Evolutionary conservation across 2,888 invertebrate species (phyloP).

Genomic region (Rutpela maculata): DNA sequence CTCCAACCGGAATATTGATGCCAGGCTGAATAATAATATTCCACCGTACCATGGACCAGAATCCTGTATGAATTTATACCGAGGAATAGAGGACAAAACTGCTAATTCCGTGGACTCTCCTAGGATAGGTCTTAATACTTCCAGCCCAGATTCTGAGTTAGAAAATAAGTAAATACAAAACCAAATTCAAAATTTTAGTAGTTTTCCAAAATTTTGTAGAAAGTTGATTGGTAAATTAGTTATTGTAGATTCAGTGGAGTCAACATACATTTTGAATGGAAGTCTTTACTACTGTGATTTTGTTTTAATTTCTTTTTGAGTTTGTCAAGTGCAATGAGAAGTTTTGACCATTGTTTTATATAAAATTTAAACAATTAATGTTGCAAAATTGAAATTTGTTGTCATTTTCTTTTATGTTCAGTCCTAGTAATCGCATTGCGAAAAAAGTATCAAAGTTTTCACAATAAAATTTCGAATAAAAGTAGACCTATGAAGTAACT

Average conservation of each 20-base stretch:
- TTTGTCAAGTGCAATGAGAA: too few species aligned
- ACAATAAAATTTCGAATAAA: too few species aligned
- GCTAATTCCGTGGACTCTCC: background rate
- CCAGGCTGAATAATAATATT: conserved; percentile 4
- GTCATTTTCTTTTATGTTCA: too few species aligned
- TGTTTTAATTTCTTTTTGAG: too few species aligned
- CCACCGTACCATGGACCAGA: background rate
- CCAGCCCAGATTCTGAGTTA: conserved; percentile 1
- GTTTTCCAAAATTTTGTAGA: conserved; percentile 9
- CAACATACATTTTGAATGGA: too few species aligned
- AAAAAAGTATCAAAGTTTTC: too few species aligned
- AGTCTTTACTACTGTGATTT: too few species aligned
- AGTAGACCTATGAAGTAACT: too few species aligned
- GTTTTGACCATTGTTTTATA: too few species aligned
- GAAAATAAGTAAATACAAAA: conserved; percentile 28
- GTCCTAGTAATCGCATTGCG: too few species aligned
- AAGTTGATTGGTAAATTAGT: conserved; percentile 2
- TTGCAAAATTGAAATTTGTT: too few species aligned
- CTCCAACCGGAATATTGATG: background rate
- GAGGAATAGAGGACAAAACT: background rate
- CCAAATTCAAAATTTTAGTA: conserved; percentile 21
- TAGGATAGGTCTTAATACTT: background rate
- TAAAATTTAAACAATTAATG: too few species aligned
- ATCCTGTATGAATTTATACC: background rate
- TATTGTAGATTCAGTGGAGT: background rate